A percentile compares a stretch with the other conserved stretches of the same genome.
Evolutionary conservation across 2,888 invertebrate species (phyloP).

Genomic region (Meganola albula): DNA sequence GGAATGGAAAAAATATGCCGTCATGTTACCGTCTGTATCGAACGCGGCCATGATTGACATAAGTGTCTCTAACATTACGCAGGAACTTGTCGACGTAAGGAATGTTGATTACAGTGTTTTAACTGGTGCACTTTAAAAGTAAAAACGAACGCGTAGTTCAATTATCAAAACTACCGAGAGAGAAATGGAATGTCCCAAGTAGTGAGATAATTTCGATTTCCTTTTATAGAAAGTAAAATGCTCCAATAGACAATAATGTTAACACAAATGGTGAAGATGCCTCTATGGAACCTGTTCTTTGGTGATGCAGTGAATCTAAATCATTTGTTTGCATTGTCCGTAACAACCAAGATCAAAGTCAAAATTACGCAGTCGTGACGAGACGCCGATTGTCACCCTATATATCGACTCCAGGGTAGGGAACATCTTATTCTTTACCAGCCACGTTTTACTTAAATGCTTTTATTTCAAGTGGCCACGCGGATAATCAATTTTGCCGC

Average conservation of each 20-base stretch:
- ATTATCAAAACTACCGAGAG: conserved; percentile 68
- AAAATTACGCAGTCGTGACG: no score
- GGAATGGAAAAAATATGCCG: conserved; percentile 27
- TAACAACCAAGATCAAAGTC: no score
- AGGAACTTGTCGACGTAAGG: conserved; percentile 27
- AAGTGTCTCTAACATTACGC: conserved; percentile 11
- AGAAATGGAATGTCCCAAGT: conserved; percentile 70
- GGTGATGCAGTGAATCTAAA: no score
- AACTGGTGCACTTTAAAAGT: conserved; percentile 47
- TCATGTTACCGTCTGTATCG: conserved; percentile 12
- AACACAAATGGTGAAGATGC: conserved; percentile 43
- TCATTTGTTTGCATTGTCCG: no score
- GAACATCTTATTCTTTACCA: no score
- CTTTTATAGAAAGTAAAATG: conserved; percentile 76
- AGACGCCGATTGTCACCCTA: conserved; percentile 23
- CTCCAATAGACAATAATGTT: conserved; percentile 55
- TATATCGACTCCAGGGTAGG: no score
- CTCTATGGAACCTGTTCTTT: conserved; percentile 46
- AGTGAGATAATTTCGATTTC: conserved; percentile 74
- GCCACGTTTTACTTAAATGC: no score
- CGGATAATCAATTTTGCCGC: conserved; percentile 25
- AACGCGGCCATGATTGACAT: conserved; percentile 19
- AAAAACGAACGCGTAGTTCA: conserved; percentile 51
- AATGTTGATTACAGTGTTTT: conserved; percentile 46
- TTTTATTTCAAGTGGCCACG: conserved; percentile 23